Evolutionary conservation across 2,797 vertebrate species (phyloP).

Genomic region (Fistularia tabacaria): DNA sequence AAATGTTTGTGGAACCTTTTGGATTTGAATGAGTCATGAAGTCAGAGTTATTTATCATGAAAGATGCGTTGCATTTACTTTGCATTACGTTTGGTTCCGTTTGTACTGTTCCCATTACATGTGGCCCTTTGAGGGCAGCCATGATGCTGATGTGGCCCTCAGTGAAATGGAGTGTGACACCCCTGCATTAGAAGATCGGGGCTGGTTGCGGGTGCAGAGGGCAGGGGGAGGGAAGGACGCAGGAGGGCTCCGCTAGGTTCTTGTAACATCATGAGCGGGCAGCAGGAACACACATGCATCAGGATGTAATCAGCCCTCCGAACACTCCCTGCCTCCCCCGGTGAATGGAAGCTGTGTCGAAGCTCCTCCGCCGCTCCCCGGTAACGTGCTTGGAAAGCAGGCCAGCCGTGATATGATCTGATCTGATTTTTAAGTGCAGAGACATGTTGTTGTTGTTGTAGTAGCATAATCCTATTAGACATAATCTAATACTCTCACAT

Average conservation of each 20-base stretch:
- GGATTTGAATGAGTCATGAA: too few species aligned
- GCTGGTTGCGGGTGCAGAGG: too few species aligned
- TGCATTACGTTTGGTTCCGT: too few species aligned
- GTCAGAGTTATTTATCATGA: too few species aligned
- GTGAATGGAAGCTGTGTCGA: conserved; percentile 16
- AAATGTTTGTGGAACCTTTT: too few species aligned
- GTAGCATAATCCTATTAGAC: conserved; percentile 41
- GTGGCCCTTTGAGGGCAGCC: too few species aligned
- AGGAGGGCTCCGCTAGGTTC: conserved; percentile 6
- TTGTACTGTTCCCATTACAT: too few species aligned
- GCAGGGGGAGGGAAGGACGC: conserved; percentile 10
- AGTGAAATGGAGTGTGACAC: too few species aligned
- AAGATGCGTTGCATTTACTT: too few species aligned
- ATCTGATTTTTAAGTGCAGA: conserved; percentile 31
- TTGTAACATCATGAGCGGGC: conserved; percentile 43
- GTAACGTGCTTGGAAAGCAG: conserved; percentile 13
- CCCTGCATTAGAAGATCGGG: too few species aligned
- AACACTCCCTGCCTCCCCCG: conserved; percentile 30
- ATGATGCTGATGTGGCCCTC: too few species aligned
- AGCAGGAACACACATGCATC: conserved; percentile 28
- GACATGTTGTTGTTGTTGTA: conserved; percentile 29
- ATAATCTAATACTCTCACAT: conserved; percentile 41
- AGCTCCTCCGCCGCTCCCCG: conserved; percentile 17
- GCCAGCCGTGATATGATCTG: conserved; percentile 21
- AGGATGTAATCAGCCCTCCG: conserved; percentile 39